Evolutionary conservation across 2,797 vertebrate genomes (phyloP).

Genomic region (Astyanax mexicanus): DNA sequence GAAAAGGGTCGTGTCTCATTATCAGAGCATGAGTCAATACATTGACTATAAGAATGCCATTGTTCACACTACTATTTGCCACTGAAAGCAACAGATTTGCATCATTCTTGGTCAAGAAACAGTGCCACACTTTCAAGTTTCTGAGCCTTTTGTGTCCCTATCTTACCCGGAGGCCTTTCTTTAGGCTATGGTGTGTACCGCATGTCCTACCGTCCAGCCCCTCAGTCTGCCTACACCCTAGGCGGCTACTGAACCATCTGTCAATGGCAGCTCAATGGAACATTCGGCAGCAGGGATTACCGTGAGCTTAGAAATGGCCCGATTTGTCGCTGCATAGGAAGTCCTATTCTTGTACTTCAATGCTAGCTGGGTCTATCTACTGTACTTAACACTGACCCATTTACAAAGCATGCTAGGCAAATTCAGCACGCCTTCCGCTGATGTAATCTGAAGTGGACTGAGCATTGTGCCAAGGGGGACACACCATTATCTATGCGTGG

Average conservation of each 20-base stretch:
- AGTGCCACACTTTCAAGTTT: constrained; percentile 19
- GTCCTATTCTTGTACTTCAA: constrained; percentile 36
- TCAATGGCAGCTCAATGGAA: constrained; percentile 58
- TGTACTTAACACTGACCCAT: constrained; percentile 48
- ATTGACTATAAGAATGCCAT: neutral
- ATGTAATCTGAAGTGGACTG: constrained; percentile 69
- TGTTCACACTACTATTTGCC: neutral
- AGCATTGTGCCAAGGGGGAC: constrained; percentile 64
- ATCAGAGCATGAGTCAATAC: neutral
- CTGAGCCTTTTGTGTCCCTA: constrained; percentile 12
- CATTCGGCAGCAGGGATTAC: constrained; percentile 58
- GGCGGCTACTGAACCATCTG: constrained; percentile 58
- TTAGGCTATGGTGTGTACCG: constrained; percentile 26
- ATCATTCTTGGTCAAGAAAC: constrained; percentile 4
- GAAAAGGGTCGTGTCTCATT: neutral
- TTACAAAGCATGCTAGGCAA: constrained; percentile 46
- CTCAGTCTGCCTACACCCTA: constrained; percentile 48
- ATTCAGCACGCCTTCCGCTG: constrained; percentile 46
- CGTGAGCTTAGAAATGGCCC: constrained; percentile 53
- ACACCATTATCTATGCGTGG: constrained; percentile 73
- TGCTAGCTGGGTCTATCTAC: constrained; percentile 38
- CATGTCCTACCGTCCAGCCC: constrained; percentile 36
- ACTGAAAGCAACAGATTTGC: neutral
- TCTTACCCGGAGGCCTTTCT: constrained; percentile 32
- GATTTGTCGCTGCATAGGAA: constrained; percentile 49